Conservation (phyloP, 1,140 invertebrate genomes). For the Drosophila serrata region DNA sequence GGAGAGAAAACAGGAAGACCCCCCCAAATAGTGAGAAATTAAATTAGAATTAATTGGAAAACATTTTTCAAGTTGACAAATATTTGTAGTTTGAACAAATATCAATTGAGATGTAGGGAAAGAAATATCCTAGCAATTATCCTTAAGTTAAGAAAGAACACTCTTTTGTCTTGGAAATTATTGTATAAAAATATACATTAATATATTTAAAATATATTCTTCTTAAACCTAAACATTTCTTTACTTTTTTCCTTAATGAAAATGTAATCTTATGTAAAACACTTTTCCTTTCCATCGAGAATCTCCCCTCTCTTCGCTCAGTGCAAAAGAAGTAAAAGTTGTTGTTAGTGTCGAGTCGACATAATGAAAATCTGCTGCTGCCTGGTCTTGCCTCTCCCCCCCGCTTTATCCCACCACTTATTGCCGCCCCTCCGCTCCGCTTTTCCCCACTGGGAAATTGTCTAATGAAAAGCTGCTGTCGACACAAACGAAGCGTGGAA, state of each 20-base stretch:
- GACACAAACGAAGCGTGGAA: slow-evolving; percentile 78
- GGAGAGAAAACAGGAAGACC: too few species aligned
- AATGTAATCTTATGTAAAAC: neutral
- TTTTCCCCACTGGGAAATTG: slow-evolving; percentile 65
- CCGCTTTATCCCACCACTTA: neutral
- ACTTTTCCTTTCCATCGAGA: neutral
- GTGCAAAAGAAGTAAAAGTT: slow-evolving; percentile 70
- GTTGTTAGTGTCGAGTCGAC: slow-evolving; percentile 77
- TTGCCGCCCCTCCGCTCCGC: neutral
- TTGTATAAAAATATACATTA: too few species aligned
- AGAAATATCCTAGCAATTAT: neutral
- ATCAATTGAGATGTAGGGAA: neutral
- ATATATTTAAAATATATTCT: too few species aligned
- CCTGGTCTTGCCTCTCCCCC: slow-evolving; percentile 1
- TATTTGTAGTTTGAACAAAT: neutral
- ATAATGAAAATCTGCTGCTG: slow-evolving; percentile 76
- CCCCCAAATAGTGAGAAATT: too few species aligned
- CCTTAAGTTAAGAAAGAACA: too few species aligned
- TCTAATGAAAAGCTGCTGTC: slow-evolving; percentile 82
- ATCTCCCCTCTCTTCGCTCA: neutral
- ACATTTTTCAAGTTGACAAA: neutral
- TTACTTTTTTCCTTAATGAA: neutral
- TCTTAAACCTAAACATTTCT: too few species aligned
- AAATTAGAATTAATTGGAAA: neutral
- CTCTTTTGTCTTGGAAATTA: too few species aligned